Base-by-base conservation (phyloP, 2,888 invertebrate genomes). In the Pandemis corylana region DNA sequence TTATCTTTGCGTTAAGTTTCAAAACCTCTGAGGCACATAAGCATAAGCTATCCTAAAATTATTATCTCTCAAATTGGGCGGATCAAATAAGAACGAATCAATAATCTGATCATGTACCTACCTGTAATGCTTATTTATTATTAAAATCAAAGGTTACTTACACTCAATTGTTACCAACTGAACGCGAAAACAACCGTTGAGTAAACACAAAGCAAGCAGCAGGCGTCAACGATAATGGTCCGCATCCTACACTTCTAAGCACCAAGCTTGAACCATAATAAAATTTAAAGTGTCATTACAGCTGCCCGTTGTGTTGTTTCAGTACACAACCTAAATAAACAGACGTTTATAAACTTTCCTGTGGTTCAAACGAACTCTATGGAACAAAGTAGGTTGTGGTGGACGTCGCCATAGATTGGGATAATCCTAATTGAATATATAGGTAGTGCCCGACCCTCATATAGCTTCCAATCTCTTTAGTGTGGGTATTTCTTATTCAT, bases 351-450 rank as follows among this genome's bases (percentile, higher is more conserved):
- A 68, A 68, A 68, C 68, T 68, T 72, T 59, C n/a, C 42, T 63
- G 46, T 63, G 70, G 51, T 59, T 59, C 12, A 68, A 68, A 51
- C 36, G 51, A 15, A 51, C 10, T 70, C 42, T 63, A 53, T 53
- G 51, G 36, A 51, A 41, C 51, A 10, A 20, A 44, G 12, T 49
- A 42, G 61, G 20, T 49, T 28, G n/a, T 41, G 67, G 53, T 62
- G 69, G 10, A 46, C 68, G 67, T 69, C 56, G 68, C 77, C 75
- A 62, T 72, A 81, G 83, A 85, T 83, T 81, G 80, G 79, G 76
- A 73, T 76, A 79, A 82, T 80, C 79, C 81, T 82, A 83, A 83
- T 85, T 82, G 82, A 84, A 83, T 84, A 71, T 73, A 73, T 73
- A 73, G 73, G 56, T 51, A 53, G 42, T 6, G 66, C 61, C 56